Percentiles rank a stretch among this genome's conserved stretches.
Evolutionary conservation across 2,113 vertebrate species (phyloP).

Genomic region (Takifugu bimaculatus): DNA sequence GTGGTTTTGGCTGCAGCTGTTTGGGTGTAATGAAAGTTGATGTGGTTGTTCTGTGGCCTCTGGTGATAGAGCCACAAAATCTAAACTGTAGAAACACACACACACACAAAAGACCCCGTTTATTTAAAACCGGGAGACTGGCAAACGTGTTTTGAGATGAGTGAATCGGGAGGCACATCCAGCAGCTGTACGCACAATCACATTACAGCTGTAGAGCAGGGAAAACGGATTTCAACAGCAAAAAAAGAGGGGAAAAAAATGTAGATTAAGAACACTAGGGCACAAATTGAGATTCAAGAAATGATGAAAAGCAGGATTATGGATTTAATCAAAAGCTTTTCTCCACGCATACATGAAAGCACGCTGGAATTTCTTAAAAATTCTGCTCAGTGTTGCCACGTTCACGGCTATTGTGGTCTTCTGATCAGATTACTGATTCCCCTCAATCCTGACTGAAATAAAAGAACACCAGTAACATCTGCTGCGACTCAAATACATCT

Average conservation of each 20-base stretch:
- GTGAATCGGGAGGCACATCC: conserved; percentile 13
- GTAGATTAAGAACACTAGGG: conserved; percentile 56
- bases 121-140: conserved; percentile 27
- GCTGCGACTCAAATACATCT: neutral
- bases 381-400: too few species aligned
- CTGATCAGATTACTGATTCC: conserved; percentile 1
- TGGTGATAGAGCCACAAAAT: conserved; percentile 1
- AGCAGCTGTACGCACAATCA: conserved; percentile 20
- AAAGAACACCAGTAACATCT: neutral
- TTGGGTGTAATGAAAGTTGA: conserved; percentile 4
- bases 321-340: conserved; percentile 44
- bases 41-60: neutral
- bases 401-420: neutral
- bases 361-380: conserved; percentile 27
- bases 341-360: conserved; percentile 30
- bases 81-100: conserved; percentile 10
- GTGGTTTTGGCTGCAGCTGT: conserved; percentile 26
- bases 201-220: conserved; percentile 25
- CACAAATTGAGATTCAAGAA: conserved; percentile 57
- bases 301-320: conserved; percentile 66
- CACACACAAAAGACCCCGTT: conserved; percentile 16
- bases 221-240: conserved; percentile 52
- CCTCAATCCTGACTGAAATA: neutral
- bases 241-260: conserved; percentile 19
- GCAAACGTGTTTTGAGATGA: conserved; percentile 24